Percentiles rank a stretch among this genome's conserved stretches.
These are phyloP conservation scores for Lordiphosa collinella DNA, from an alignment of 1,140 invertebrate species.

Conservation along the genomic window DNA sequence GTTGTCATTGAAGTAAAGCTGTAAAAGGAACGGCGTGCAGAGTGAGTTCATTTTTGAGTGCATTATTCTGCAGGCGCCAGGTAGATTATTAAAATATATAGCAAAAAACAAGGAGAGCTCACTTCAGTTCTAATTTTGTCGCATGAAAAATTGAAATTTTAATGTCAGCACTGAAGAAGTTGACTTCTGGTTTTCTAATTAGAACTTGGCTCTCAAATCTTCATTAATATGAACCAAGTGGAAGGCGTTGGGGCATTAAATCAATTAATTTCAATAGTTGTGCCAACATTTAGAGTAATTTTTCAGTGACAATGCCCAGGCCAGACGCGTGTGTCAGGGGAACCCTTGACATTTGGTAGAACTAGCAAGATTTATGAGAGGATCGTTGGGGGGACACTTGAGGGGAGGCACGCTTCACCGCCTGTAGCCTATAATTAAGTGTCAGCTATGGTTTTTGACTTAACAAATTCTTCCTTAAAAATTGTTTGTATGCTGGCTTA, in stretches of 20 bases:
- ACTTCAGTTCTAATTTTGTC: conserved; percentile 38
- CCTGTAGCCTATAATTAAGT: conserved; percentile 65
- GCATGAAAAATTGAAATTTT: conserved; percentile 55
- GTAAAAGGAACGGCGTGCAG: conserved; percentile 26
- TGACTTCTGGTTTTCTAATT: conserved; percentile 51
- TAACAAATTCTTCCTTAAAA: conserved; percentile 58
- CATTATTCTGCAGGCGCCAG: conserved; percentile 33
- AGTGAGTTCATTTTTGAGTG: conserved; percentile 27
- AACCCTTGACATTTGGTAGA: conserved; percentile 36
- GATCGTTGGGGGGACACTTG: background rate
- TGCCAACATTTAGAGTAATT: conserved; percentile 68
- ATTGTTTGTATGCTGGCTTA: conserved; percentile 24
- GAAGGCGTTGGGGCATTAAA: conserved; percentile 46
- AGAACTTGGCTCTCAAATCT: conserved; percentile 56
- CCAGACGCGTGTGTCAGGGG: conserved; percentile 12
- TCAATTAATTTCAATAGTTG: conserved; percentile 77
- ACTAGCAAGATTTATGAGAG: conserved; percentile 49
- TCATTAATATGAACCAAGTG: conserved; percentile 69
- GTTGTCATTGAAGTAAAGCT: conserved; percentile 45
- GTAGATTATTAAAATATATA: conserved; percentile 71
- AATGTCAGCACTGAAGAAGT: conserved; percentile 16
- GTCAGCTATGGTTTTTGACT: conserved; percentile 72
- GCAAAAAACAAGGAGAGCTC: background rate
- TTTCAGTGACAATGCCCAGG: conserved; percentile 49
- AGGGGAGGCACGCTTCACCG: conserved; percentile 51